Percentiles rank a stretch among this genome's conserved stretches.
phyloP scores from a whole-genome alignment of 2,113 vertebrate species.

The Delphinapterus leucas region DNA sequence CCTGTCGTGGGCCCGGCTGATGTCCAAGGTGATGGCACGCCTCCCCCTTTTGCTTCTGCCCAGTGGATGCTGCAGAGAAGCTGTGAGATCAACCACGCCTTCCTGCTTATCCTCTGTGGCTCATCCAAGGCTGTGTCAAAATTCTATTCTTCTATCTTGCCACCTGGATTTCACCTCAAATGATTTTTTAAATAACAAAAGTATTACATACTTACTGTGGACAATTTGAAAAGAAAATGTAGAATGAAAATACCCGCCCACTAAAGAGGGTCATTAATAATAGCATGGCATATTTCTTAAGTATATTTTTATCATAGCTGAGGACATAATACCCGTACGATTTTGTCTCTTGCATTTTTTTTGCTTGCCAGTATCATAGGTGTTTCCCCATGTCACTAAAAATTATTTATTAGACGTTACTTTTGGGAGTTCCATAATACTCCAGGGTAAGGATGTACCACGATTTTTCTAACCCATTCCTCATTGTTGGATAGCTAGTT shows the following conservation, averaged over 20 bases:
- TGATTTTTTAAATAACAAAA: neutral
- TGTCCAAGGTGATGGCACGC: rapidly evolving
- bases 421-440: neutral
- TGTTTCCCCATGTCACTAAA: neutral
- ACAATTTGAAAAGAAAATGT: neutral
- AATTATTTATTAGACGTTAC: neutral
- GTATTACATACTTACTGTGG: neutral
- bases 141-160: neutral
- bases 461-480: neutral
- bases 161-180: neutral
- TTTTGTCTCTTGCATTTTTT: neutral
- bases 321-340: neutral
- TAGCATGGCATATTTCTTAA: neutral
- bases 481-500: neutral
- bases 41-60: neutral
- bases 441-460: too few species aligned
- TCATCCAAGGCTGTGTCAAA: neutral
- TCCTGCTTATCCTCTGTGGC: neutral
- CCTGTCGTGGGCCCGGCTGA: rapidly evolving
- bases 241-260: neutral
- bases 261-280: neutral
- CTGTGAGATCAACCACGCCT: neutral
- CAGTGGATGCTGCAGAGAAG: too few species aligned
- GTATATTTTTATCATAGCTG: neutral
- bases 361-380: neutral